Conservation (phyloP, 2,113 vertebrate genomes). For the Promerops cafer region DNA sequence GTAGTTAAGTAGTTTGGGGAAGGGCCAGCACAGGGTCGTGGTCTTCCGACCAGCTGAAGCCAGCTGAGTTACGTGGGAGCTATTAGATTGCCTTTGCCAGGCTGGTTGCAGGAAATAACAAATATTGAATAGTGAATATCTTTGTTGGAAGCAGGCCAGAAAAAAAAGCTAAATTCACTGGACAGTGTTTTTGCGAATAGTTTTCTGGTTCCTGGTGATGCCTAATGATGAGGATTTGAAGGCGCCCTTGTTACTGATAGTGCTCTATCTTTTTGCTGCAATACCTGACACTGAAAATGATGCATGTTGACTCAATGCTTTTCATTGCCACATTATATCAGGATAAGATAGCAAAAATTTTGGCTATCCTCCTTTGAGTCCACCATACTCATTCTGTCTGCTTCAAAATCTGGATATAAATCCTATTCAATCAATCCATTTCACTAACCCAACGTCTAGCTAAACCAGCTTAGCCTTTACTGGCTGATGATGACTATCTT, state of each 20-base stretch:
- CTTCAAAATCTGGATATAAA: not conserved
- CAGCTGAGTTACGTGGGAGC: not conserved
- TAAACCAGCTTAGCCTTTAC: not conserved
- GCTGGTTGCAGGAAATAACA: not conserved
- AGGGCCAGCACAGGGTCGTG: not conserved
- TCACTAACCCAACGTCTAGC: not conserved
- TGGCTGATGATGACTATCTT: not conserved
- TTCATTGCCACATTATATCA: not conserved
- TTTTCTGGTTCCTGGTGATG: not conserved
- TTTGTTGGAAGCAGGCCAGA: not conserved
- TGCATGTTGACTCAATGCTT: not conserved
- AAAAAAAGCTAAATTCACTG: not conserved
- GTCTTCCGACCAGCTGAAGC: not conserved
- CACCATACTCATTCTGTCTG: not conserved
- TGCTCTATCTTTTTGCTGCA: not conserved
- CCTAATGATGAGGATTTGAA: not conserved
- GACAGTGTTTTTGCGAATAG: not conserved
- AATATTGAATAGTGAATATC: not conserved
- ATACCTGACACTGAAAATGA: not conserved
- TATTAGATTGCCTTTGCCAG: not conserved
- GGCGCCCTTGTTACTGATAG: not conserved
- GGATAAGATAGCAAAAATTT: not conserved
- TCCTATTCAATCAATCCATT: not conserved
- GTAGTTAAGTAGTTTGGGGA: not conserved
- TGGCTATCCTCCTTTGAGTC: not conserved